These are phyloP conservation scores for Kradibia gibbosae DNA, from an alignment of 1,140 invertebrate genomes.

Conservation along the genomic window DNA sequence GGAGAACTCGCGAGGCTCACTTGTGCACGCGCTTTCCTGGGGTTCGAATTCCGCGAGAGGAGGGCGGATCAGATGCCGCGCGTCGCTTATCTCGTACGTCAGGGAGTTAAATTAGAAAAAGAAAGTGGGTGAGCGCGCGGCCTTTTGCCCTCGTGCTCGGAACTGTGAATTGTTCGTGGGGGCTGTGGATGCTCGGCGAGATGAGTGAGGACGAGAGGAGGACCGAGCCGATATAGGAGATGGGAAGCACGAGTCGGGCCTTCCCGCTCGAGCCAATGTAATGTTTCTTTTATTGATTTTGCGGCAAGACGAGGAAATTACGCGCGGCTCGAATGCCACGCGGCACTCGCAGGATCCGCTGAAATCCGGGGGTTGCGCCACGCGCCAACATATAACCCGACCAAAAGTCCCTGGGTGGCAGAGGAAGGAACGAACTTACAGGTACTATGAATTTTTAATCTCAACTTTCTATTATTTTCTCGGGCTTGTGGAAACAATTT, in stretches of 20 bases:
- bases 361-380: neutral
- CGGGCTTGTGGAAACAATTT: no score
- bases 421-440: no score
- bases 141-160: no score
- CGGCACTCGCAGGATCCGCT: constrained; percentile 53
- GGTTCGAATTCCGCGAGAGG: neutral
- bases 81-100: neutral
- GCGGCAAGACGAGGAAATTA: constrained; percentile 70
- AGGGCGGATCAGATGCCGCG: constrained; percentile 10
- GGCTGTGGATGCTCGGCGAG: constrained; percentile 14
- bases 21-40: neutral
- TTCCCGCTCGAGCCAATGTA: constrained; percentile 69
- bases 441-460: no score
- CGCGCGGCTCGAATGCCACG: constrained; percentile 54
- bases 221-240: constrained; percentile 4
- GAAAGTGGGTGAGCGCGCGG: neutral
- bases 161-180: constrained; percentile 27
- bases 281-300: constrained; percentile 75
- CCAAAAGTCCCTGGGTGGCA: no score
- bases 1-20: neutral
- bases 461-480: no score
- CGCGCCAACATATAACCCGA: neutral
- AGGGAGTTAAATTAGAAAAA: constrained; percentile 21
- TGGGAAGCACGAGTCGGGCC: constrained; percentile 47
- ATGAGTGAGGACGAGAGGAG: neutral